These are phyloP conservation scores for Petrolisthes manimaculis DNA, from an alignment of 2,888 invertebrate genomes.

Conservation along the genomic window DNA sequence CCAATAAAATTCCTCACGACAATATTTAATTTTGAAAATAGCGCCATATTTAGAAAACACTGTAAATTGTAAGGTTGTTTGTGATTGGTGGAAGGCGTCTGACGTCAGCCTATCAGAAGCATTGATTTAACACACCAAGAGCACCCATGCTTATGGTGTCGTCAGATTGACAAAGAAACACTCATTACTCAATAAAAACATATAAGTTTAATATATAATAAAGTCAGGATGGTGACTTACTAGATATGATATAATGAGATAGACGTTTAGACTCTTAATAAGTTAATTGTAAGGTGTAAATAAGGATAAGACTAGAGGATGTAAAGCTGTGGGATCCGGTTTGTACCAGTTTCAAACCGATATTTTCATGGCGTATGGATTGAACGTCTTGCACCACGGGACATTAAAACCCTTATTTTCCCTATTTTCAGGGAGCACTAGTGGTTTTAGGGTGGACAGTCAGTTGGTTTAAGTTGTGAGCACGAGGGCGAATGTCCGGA, in stretches of 20 bases:
- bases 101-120: conserved; percentile 27
- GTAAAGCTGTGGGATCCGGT: conserved; percentile 59
- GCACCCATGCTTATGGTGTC: conserved; percentile 52
- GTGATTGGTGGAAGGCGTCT: conserved; percentile 24
- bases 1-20: not conserved
- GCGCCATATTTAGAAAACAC: conserved; percentile 35
- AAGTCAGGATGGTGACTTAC: not conserved
- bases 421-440: conserved; percentile 34
- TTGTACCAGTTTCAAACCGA: conserved; percentile 66
- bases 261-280: not conserved
- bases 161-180: conserved; percentile 48
- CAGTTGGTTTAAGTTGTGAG: conserved; percentile 7
- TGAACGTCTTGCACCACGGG: conserved; percentile 48
- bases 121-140: conserved; percentile 55
- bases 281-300: not conserved
- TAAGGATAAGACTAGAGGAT: not conserved
- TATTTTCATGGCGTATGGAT: conserved; percentile 63
- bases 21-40: conserved; percentile 13
- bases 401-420: conserved; percentile 28
- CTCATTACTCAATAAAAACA: conserved; percentile 7
- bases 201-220: not conserved
- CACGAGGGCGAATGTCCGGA: conserved; percentile 49
- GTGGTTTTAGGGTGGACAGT: conserved; percentile 30
- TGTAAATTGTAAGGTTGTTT: conserved; percentile 16
- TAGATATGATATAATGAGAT: not conserved